Conservation (phyloP, 2,113 vertebrate species). For the Aegypius monachus region DNA sequence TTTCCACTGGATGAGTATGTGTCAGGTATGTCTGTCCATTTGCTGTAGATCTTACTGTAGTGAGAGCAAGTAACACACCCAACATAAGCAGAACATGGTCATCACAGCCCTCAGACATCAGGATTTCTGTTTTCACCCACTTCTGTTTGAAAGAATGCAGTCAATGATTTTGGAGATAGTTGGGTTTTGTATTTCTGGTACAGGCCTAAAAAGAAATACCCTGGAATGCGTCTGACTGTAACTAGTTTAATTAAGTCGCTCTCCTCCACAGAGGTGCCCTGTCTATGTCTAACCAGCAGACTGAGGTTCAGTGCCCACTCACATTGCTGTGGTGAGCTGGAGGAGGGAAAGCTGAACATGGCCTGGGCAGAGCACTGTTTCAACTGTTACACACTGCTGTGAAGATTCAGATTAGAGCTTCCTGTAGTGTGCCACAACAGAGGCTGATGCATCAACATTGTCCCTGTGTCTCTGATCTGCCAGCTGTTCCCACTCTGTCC, state of each 20-base stretch:
- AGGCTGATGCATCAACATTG: background rate
- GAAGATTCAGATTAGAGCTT: background rate
- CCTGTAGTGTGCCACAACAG: background rate
- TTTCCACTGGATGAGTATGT: background rate
- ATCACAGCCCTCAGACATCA: background rate
- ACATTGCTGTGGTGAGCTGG: background rate
- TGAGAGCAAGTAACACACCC: background rate
- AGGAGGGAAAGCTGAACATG: background rate
- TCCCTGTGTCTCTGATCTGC: background rate
- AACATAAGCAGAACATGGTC: background rate
- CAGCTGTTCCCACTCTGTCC: background rate
- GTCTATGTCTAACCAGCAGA: background rate
- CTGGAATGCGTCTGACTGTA: background rate
- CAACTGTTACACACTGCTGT: rapidly evolving
- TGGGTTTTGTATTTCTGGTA: background rate
- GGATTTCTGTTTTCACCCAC: background rate
- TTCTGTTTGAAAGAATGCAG: background rate
- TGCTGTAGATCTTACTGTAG: background rate
- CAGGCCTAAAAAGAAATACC: background rate
- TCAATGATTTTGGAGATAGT: background rate
- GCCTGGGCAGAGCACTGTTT: background rate
- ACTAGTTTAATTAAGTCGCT: background rate
- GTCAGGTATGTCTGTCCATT: background rate
- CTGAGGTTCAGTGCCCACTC: background rate
- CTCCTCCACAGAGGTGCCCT: background rate